These are phyloP conservation scores for Conops quadrifasciatus DNA, from an alignment of 2,888 invertebrate genomes.

Conservation along the genomic window DNA sequence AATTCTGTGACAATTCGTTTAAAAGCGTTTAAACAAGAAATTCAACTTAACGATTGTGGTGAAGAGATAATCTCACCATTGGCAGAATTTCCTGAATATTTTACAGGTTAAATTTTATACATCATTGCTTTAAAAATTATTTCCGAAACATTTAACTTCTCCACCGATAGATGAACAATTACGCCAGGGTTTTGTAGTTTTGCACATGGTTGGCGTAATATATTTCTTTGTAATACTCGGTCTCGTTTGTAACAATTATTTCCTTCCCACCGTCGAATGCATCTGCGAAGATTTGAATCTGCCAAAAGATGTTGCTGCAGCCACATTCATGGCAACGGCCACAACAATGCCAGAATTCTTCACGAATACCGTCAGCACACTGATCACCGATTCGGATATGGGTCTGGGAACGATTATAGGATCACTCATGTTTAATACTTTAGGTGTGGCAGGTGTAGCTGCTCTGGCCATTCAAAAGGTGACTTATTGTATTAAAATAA, in stretches of 20 bases:
- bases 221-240: slow-evolving; percentile 86
- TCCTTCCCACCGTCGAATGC: slow-evolving; percentile 84
- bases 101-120: slow-evolving; percentile 38
- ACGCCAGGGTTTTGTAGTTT: slow-evolving; percentile 73
- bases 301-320: slow-evolving; percentile 89
- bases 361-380: slow-evolving; percentile 85
- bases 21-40: slow-evolving; percentile 30
- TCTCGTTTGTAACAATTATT: slow-evolving; percentile 87
- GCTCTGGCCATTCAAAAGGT: slow-evolving; percentile 76
- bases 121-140: neutral
- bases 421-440: slow-evolving; percentile 82
- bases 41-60: neutral
- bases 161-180: slow-evolving; percentile 73
- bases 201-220: slow-evolving; percentile 77
- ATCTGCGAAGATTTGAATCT: slow-evolving; percentile 80
- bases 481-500: neutral
- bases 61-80: slow-evolving; percentile 38
- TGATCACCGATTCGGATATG: slow-evolving; percentile 80
- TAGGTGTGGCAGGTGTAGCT: slow-evolving; percentile 82
- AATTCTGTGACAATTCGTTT: slow-evolving; percentile 42
- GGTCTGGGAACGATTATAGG: slow-evolving; percentile 86
- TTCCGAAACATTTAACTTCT: no score
- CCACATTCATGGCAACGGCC: slow-evolving; percentile 93
- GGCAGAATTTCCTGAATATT: slow-evolving; percentile 44
- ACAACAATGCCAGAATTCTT: slow-evolving; percentile 92